These are phyloP conservation scores for Malurus leucopterus DNA, from an alignment of 2,797 vertebrate genomes.

Conservation along the genomic window DNA sequence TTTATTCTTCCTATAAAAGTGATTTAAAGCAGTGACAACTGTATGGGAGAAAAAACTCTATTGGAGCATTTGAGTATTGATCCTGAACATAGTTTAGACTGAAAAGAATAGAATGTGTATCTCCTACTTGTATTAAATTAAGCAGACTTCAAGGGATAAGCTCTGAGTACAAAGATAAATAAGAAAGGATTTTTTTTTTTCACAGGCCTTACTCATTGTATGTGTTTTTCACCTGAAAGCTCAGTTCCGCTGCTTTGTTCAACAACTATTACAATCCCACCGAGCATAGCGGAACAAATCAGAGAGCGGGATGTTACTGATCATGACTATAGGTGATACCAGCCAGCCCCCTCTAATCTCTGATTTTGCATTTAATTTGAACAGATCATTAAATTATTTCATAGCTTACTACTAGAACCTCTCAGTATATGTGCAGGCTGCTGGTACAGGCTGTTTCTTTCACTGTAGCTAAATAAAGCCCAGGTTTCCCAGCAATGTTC, in stretches of 20 bases:
- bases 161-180: neutral
- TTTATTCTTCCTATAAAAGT: constrained; percentile 25
- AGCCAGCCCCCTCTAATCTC: neutral
- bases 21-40: neutral
- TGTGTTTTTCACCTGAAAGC: neutral
- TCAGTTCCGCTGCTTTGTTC: neutral
- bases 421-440: neutral
- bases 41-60: neutral
- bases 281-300: neutral
- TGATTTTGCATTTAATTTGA: neutral
- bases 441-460: neutral
- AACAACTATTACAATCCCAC: neutral
- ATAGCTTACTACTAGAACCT: neutral
- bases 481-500: neutral
- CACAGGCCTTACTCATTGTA: neutral
- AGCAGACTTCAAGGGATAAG: neutral
- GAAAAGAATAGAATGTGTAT: neutral
- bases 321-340: neutral
- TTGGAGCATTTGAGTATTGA: neutral
- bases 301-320: fast-evolving
- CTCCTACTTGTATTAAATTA: neutral
- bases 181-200: neutral
- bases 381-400: neutral
- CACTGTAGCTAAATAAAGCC: neutral
- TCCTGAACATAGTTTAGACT: neutral